Evolutionary conservation across 1,140 invertebrate species (phyloP), one percentile per base, ranked within the genome.

Genomic region (Oryzaephilus surinamensis): DNA sequence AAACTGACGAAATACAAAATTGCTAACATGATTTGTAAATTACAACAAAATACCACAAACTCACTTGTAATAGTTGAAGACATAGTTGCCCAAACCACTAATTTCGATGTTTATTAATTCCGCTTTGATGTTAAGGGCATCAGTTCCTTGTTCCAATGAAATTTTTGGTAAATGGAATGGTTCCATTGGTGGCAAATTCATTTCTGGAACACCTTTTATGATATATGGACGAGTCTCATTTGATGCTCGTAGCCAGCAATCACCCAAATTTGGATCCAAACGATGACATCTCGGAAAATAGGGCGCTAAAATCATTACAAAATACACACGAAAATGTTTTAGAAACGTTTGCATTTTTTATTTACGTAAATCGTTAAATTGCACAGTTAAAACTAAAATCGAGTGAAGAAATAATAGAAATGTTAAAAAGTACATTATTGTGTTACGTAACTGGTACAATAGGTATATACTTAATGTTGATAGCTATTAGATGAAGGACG

Each of bases 21-120:
- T n/a, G 19, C 5, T 7, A 17, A 5, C 8, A 5, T 11, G n/a
- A 24, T 21, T 35, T 31, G 4, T n/a, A n/a, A n/a, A n/a, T n/a
- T n/a, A n/a, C n/a, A 21, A 6, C 20, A 1, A 1, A 21, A 21
- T 21, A 6, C 20, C 6, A 6, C 1, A 17, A 40, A 65, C 66
- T 67, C 54, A 77, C 74, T 71, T 77, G 0, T 81, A 43, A 23
- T 74, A 75, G 33, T 77, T 70, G 30, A 83, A 67, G 11, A 73
- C 57, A 45, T 74, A 77, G 48, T 72, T 69, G 3, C 66, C 68
- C 11, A 66, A 67, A 5, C 80, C 79, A 29, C 63, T 66, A 0
- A 76, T 71, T 41, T 68, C 73, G 37, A 80, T 69, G 37, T 83
- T 72, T 41, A 69, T 75, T 18, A 82, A 58, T 4, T 72, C 72